Evolutionary conservation across 2,113 vertebrate genomes (phyloP).

Genomic region (Odontesthes bonariensis): DNA sequence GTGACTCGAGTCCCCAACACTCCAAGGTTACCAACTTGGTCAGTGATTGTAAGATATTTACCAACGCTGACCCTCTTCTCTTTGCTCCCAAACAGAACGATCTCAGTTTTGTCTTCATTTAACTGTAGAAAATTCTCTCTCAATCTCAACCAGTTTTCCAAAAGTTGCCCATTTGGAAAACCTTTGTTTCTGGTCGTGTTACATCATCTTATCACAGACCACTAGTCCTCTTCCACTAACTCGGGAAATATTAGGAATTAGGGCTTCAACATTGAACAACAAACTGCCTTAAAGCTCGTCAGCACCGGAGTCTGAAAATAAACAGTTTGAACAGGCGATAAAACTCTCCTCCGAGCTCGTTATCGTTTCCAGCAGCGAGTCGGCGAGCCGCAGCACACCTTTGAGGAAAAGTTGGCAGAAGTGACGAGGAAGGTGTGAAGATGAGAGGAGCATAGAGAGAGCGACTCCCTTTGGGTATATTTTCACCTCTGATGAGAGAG

Average conservation of each 20-base stretch:
- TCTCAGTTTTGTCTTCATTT: too few species aligned
- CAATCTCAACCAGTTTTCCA: too few species aligned
- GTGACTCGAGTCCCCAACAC: too few species aligned
- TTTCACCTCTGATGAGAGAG: slow-evolving; percentile 66
- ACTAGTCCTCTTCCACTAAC: not conserved
- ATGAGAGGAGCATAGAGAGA: slow-evolving; percentile 40
- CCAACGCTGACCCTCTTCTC: too few species aligned
- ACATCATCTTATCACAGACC: not conserved
- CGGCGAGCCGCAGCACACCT: slow-evolving; percentile 60
- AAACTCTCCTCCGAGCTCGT: slow-evolving; percentile 36
- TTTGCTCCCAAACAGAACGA: too few species aligned
- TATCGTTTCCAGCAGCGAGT: slow-evolving; percentile 55
- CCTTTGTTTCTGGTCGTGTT: not conserved
- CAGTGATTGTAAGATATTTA: too few species aligned
- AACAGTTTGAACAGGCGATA: slow-evolving; percentile 54
- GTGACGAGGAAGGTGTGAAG: slow-evolving; percentile 69
- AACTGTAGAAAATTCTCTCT: too few species aligned
- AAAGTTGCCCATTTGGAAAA: too few species aligned
- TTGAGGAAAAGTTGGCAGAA: slow-evolving; percentile 63
- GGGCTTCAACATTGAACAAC: not conserved
- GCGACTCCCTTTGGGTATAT: slow-evolving; percentile 61
- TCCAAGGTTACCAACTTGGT: too few species aligned
- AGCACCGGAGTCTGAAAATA: slow-evolving; percentile 35
- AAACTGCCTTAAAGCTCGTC: slow-evolving; percentile 6
- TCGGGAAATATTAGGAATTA: not conserved